Conservation (phyloP, 2,797 vertebrate species). For the Florisuga fusca region DNA sequence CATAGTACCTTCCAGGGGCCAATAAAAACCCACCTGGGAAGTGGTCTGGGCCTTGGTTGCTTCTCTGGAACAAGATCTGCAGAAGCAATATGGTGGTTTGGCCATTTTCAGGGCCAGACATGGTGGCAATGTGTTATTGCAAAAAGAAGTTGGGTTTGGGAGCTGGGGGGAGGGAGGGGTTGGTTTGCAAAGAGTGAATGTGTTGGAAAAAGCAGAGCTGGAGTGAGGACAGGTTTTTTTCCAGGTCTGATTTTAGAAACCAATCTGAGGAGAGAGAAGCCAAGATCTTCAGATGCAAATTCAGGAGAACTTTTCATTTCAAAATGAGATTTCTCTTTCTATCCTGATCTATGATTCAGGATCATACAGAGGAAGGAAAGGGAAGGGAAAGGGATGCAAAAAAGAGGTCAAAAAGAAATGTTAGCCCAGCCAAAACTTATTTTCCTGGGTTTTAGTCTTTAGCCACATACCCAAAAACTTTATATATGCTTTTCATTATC, state of each 20-base stretch:
- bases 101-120: neutral
- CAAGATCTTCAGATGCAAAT: neutral
- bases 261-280: neutral
- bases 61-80: neutral
- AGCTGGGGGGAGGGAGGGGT: too few species aligned
- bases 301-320: neutral
- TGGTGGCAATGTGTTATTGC: neutral
- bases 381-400: neutral
- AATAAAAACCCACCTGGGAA: neutral
- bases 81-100: accelerated
- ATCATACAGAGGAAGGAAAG: neutral
- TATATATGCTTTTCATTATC: neutral
- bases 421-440: neutral
- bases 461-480: accelerated
- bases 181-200: accelerated
- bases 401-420: neutral
- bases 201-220: neutral
- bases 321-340: neutral
- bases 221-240: neutral
- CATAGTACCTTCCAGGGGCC: neutral
- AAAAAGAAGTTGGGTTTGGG: neutral
- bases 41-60: accelerated
- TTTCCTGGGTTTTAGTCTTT: neutral
- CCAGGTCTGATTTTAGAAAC: neutral
- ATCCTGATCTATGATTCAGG: neutral